Conservation (phyloP, 2,113 vertebrate species). For the Polypterus bichir region DNA sequence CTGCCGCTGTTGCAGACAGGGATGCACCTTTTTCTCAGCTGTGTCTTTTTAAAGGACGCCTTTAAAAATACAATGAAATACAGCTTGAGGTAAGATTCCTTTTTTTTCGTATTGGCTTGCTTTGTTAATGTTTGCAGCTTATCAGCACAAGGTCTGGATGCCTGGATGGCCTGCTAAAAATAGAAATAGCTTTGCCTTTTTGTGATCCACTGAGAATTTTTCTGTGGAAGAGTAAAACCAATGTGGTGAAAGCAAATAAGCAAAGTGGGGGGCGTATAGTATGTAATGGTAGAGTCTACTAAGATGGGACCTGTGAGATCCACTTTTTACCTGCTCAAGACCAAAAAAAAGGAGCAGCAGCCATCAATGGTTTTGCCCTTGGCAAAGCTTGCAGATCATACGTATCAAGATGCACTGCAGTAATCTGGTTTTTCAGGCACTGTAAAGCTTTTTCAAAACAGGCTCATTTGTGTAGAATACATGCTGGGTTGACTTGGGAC, state of each 20-base stretch:
- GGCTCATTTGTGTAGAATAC: background rate
- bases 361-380: background rate
- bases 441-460: background rate
- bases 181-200: background rate
- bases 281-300: background rate
- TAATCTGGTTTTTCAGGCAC: background rate
- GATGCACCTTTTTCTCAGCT: background rate
- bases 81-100: background rate
- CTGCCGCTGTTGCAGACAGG: background rate
- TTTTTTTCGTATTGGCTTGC: background rate
- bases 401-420: background rate
- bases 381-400: background rate
- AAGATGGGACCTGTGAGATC: background rate
- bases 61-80: background rate
- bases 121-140: background rate
- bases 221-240: background rate
- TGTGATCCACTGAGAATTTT: too few relatives aligned
- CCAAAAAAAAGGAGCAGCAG: background rate
- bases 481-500: background rate
- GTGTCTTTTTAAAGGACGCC: background rate
- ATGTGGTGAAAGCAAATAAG: background rate
- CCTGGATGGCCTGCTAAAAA: background rate
- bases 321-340: background rate
- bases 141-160: background rate
- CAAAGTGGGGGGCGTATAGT: background rate